phyloP scores from a whole-genome alignment of 2,888 invertebrate genomes.

The Melangyna quadrimaculata region DNA sequence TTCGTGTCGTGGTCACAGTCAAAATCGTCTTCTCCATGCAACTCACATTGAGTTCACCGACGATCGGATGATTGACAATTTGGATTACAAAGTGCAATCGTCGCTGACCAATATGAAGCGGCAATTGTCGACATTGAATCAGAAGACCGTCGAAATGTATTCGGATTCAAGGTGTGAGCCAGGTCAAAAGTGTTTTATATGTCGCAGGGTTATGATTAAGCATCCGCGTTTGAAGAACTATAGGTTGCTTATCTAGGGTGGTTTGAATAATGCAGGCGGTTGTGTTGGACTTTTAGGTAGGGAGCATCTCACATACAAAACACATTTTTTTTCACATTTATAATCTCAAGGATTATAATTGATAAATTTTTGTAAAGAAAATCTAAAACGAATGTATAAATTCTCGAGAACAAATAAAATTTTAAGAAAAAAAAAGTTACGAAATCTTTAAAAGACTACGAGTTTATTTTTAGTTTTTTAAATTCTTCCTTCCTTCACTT shows the following conservation, averaged over 20 bases:
- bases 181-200: slow-evolving; percentile 79
- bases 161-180: slow-evolving; percentile 81
- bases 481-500: slow-evolving; percentile 4
- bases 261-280: background rate
- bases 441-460: slow-evolving; percentile 44
- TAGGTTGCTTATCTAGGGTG: slow-evolving; percentile 60
- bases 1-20: slow-evolving; percentile 77
- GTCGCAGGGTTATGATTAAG: slow-evolving; percentile 79
- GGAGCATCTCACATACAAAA: background rate
- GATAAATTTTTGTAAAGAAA: slow-evolving; percentile 34
- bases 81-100: slow-evolving; percentile 80
- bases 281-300: slow-evolving; percentile 33
- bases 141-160: slow-evolving; percentile 80
- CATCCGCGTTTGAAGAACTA: slow-evolving; percentile 79
- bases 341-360: slow-evolving; percentile 29
- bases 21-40: slow-evolving; percentile 76
- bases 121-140: slow-evolving; percentile 79
- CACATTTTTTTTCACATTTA: slow-evolving; percentile 5
- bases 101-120: slow-evolving; percentile 80
- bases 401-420: slow-evolving; percentile 27
- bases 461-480: slow-evolving; percentile 56
- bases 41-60: slow-evolving; percentile 80
- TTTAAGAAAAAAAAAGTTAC: slow-evolving; percentile 52
- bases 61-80: slow-evolving; percentile 79
- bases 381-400: slow-evolving; percentile 14